Percentiles rank a stretch among this genome's conserved stretches.
Evolutionary conservation across 2,888 invertebrate genomes (phyloP).

Genomic region (Melanostoma mellinum): DNA sequence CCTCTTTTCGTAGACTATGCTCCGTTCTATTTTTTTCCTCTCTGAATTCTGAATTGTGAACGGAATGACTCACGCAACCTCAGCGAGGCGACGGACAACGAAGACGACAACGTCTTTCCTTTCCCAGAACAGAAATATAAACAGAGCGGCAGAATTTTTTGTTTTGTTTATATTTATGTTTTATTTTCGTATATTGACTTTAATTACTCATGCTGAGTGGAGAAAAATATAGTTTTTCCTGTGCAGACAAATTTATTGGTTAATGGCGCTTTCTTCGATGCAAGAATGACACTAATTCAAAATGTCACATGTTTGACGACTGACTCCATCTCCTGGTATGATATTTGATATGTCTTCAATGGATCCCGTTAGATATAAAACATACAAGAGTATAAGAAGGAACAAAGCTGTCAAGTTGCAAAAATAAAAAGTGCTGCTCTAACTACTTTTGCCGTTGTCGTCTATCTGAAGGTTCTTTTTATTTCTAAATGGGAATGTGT

Average conservation of each 20-base stretch:
- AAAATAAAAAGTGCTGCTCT: constrained; percentile 9
- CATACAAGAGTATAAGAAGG: neutral
- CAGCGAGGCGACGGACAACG: too few species aligned
- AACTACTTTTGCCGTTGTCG: neutral
- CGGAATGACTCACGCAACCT: constrained; percentile 30
- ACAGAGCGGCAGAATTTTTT: constrained; percentile 52
- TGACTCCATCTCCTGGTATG: constrained; percentile 30
- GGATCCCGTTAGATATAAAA: constrained; percentile 9
- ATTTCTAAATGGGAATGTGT: constrained; percentile 20
- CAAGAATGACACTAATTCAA: constrained; percentile 28
- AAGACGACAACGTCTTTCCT: constrained; percentile 24
- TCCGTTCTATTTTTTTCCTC: neutral
- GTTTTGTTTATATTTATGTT: constrained; percentile 40
- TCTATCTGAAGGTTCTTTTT: constrained; percentile 14
- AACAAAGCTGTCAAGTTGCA: constrained; percentile 5
- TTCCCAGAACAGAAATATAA: constrained; percentile 40
- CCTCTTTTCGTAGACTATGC: too few species aligned
- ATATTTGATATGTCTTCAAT: constrained; percentile 32
- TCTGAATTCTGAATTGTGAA: neutral
- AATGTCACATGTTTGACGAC: constrained; percentile 3
- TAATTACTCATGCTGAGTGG: constrained; percentile 51
- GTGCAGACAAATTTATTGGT: constrained; percentile 59
- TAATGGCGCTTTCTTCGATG: constrained; percentile 36
- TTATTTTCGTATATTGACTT: constrained; percentile 47
- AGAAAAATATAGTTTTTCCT: constrained; percentile 45